These are phyloP conservation scores for Todiramphus saurophagus DNA, from an alignment of 2,113 vertebrate genomes.

Conservation along the genomic window DNA sequence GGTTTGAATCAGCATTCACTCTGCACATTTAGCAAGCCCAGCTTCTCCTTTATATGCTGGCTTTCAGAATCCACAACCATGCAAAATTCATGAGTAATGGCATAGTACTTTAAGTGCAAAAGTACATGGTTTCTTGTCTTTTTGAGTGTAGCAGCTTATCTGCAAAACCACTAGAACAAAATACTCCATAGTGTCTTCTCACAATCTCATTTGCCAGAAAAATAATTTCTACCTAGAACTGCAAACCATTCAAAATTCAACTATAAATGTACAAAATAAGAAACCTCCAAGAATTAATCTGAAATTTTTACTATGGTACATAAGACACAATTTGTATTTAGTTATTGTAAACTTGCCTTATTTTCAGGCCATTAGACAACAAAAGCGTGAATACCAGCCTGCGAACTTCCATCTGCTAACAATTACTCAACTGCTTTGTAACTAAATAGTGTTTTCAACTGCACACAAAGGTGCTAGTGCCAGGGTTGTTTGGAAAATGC, in stretches of 20 bases:
- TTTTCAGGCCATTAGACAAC: neutral
- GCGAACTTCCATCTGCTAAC: constrained; percentile 8
- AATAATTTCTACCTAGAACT: neutral
- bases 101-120: neutral
- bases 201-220: neutral
- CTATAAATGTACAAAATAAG: neutral
- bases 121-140: neutral
- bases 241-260: neutral
- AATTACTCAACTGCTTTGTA: neutral
- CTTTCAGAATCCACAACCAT: constrained; percentile 13
- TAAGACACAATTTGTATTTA: neutral
- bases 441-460: neutral
- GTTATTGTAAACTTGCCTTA: neutral
- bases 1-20: constrained; percentile 23
- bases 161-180: constrained; percentile 2
- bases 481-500: constrained; percentile 10
- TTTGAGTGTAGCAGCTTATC: neutral
- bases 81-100: constrained; percentile 41
- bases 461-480: neutral
- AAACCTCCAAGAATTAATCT: neutral
- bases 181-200: neutral
- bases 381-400: neutral
- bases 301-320: neutral
- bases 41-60: neutral
- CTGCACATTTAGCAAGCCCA: neutral